Base-by-base conservation (phyloP, 2,888 invertebrate genomes). In the Neria commutata region DNA sequence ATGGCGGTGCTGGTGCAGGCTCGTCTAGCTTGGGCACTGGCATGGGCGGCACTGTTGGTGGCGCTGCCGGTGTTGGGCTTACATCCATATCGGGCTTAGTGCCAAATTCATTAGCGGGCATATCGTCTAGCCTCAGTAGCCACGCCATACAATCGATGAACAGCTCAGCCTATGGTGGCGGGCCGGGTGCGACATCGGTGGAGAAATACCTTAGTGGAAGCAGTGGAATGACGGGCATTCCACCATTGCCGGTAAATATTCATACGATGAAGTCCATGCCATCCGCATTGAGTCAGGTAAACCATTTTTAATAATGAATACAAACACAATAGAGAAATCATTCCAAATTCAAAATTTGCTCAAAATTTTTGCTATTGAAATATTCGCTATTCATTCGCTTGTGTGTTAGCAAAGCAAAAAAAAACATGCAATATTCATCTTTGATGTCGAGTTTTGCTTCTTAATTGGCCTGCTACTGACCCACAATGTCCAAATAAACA, bases 81-180 rank as follows among this genome's bases (percentile, higher is more conserved):
- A 63, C 78, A 73, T 75, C 77, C 72, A 76, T 77, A 71, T 78
- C 77, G 70, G 70, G 68, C 64, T 63, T 78, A 64, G 69, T 77
- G 73, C 74, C 77, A 68, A 81, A 78, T 64, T 75, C 79, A 64
- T 74, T 79, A 62, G 76, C 77, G 64, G 79, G 80, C 67, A 85
- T 89, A 77, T 86, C 89, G 73, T 85, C 87, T 64, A 89, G 89
- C 75, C 87, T 88, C 64, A 89, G 88, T 69, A 89, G 87, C 74
- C 89, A 89, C 83, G 89, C 87, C 61, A 81, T 89, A 67, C 79
- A 80, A 67, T 72, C 77, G 58, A 86, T 89, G 69, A 89, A 88
- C 67, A 67, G 75, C 58, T 70, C 77, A 45, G 71, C 73, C 60
- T 66, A 66, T 53, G 61, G 64, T 10, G 57, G 49, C 49, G 67